Base-by-base conservation (phyloP, 2,797 vertebrate species). In the Muscicapa striata region DNA sequence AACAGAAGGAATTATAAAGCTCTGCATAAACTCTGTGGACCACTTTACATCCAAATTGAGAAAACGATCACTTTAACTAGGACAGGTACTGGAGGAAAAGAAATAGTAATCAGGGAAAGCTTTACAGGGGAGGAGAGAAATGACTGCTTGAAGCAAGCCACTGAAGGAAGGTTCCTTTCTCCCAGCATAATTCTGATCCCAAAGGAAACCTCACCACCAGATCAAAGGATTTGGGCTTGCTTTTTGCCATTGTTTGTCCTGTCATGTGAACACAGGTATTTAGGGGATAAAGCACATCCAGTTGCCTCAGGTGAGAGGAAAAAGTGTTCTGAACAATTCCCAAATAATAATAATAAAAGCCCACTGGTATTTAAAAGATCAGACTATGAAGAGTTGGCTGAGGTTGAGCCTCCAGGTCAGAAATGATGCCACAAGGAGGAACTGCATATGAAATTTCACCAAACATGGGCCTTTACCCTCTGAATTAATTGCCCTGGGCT, bases 371-470 rank as follows among this genome's bases (percentile, higher is more conserved):
- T 90, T 77, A 49, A 43, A 88, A 64, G 45, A 14, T 1, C 22
- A 18, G 36, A 23, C 13, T n/a, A 14, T 3, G 38, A 58, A 41
- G 32, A 38, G 12, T 6, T 38, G 46, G 30, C 23, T 76, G 51
- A 84, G 18, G 12, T 3, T 85, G 43, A 87, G 17, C 5, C 26
- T 69, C 40, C 58, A 57, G 32, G 29, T 58, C 49, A 85, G 54
- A 80, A 43, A 38, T 16, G 46, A 34, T 34, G 32, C 76, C 91
- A 81, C 87, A 84, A 62, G 94, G 84, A 97, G 76, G 73, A 92
- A 82, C 78, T 88, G 43, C 24, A 19, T 34, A 34, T 84, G 55
- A 87, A 86, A 64, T 5, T 51, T 46, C 40, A 63, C 3, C 27
- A 79, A 49, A 77, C 4, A 4, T 1, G 18, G 11, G 14, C 5